Conservation (phyloP, 1,140 invertebrate species). For the Arion vulgaris region DNA sequence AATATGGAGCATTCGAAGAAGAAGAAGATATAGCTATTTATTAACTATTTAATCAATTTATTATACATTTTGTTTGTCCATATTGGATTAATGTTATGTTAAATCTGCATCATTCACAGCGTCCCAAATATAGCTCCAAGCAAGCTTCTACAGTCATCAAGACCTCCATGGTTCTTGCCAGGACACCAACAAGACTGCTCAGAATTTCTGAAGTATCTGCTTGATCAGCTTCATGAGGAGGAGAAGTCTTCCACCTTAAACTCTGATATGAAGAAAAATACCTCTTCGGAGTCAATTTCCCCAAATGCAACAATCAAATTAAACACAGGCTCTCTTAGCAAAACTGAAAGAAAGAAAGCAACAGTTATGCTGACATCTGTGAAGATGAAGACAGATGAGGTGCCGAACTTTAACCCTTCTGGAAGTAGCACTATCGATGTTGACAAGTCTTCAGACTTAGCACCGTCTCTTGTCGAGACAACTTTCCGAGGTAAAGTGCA, state of each 20-base stretch:
- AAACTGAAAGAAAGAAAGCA: conserved; percentile 37
- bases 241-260: conserved; percentile 68
- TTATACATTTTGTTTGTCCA: no score
- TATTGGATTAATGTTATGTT: no score
- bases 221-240: conserved; percentile 82
- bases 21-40: no score
- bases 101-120: conserved; percentile 50
- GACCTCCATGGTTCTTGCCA: conserved; percentile 83
- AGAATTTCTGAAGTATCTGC: conserved; percentile 85
- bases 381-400: conserved; percentile 26
- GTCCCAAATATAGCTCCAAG: conserved; percentile 78
- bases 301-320: conserved; percentile 5
- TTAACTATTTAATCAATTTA: no score
- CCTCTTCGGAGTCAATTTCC: conserved; percentile 23
- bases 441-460: conserved; percentile 15
- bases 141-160: conserved; percentile 79
- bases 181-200: conserved; percentile 90
- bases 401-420: not conserved
- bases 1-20: no score
- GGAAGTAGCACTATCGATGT: not conserved
- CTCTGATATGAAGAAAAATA: conserved; percentile 34
- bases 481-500: conserved; percentile 83
- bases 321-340: conserved; percentile 6
- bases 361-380: conserved; percentile 12
- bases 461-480: conserved; percentile 77